Conservation (phyloP, 1,140 invertebrate genomes). For the Platyura marginata region DNA sequence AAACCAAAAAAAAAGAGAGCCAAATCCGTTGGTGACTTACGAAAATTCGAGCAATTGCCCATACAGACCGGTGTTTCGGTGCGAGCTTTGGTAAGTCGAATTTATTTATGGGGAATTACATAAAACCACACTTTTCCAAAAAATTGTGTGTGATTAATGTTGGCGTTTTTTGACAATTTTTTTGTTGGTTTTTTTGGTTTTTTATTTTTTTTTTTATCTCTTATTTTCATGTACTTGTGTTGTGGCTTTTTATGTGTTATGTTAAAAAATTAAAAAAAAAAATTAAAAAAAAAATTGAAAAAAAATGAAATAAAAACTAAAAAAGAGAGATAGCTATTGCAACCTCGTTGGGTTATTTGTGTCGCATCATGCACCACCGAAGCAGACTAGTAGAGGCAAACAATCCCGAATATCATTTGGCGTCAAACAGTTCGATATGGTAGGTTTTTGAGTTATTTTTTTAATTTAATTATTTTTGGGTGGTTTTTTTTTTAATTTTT, state of each 20-base stretch:
- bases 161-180: no score
- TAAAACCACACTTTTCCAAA: no score
- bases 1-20: slow-evolving; percentile 23
- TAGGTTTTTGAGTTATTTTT: slow-evolving; percentile 1
- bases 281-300: no score
- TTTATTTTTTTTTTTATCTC: no score
- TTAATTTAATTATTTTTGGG: background rate
- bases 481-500: background rate
- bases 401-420: background rate
- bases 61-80: slow-evolving; percentile 32
- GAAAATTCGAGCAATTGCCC: slow-evolving; percentile 18
- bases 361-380: background rate
- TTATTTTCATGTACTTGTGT: no score
- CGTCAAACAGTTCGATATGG: slow-evolving; percentile 2
- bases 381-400: slow-evolving; percentile 1
- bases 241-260: no score
- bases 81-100: slow-evolving; percentile 35
- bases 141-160: no score
- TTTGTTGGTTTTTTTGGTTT: no score
- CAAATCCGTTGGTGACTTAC: slow-evolving; percentile 27
- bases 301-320: background rate
- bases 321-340: slow-evolving; percentile 3
- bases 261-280: no score
- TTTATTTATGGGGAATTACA: no score
- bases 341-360: slow-evolving; percentile 7